phyloP scores from a whole-genome alignment of 1,140 invertebrate genomes.

The Venustaconcha ellipsiformis region DNA sequence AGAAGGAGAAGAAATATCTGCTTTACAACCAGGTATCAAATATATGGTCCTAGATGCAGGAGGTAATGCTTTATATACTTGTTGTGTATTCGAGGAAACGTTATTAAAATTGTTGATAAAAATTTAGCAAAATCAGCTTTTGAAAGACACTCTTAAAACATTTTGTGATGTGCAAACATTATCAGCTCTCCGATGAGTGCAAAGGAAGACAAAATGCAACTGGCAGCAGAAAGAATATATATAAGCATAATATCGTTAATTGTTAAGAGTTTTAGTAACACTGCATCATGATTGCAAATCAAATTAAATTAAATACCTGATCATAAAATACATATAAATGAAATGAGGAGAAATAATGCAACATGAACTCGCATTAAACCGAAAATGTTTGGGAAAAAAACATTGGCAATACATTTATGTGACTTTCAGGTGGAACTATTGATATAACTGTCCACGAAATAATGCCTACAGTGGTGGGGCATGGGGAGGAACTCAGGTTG shows the following conservation, averaged over 20 bases:
- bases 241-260: not conserved
- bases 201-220: not conserved
- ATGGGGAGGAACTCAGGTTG: constrained; percentile 19
- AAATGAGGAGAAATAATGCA: not conserved
- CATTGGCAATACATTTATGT: not conserved
- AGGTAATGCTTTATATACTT: not conserved
- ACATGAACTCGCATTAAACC: not conserved
- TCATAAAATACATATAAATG: not conserved
- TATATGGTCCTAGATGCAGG: constrained; percentile 14
- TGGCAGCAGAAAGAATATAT: not conserved
- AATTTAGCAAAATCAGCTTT: not conserved
- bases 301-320: not conserved
- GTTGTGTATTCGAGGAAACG: no score
- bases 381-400: not conserved
- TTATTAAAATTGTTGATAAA: not conserved
- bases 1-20: not conserved
- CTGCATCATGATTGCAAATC: not conserved
- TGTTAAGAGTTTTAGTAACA: not conserved
- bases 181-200: not conserved
- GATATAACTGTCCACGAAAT: constrained; percentile 2
- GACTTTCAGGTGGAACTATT: constrained; percentile 7
- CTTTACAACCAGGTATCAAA: constrained; percentile 1
- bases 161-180: not conserved
- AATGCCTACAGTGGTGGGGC: not conserved
- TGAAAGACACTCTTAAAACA: not conserved